Conservation (phyloP, 2,888 invertebrate genomes). For the Acronicta alni region DNA sequence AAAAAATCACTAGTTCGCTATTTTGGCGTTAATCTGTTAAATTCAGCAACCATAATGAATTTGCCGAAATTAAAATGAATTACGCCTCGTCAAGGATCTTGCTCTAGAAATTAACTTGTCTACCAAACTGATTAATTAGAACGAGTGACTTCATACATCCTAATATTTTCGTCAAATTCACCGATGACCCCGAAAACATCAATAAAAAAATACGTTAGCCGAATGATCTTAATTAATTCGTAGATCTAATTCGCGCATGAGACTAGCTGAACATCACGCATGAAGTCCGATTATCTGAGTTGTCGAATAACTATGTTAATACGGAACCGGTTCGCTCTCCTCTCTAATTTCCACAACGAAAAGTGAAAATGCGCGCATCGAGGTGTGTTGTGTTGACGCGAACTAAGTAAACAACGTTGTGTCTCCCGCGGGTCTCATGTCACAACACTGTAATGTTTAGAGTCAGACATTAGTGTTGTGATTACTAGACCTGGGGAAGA, state of each 20-base stretch:
- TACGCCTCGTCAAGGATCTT: constrained; percentile 13
- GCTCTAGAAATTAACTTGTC: constrained; percentile 9
- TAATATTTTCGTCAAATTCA: constrained; percentile 33
- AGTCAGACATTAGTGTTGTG: neutral
- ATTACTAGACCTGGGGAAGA: neutral
- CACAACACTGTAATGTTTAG: neutral
- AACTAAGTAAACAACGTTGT: constrained; percentile 19
- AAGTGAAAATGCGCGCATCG: constrained; percentile 77
- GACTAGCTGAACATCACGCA: constrained; percentile 37
- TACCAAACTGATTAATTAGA: constrained; percentile 25
- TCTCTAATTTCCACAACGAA: constrained; percentile 72
- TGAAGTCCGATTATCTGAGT: constrained; percentile 39
- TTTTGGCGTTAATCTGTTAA: too few relatives aligned
- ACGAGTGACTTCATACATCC: constrained; percentile 34
- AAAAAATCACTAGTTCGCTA: too few relatives aligned
- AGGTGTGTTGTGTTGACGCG: constrained; percentile 51
- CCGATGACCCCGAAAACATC: constrained; percentile 58
- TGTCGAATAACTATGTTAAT: constrained; percentile 66
- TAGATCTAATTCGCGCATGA: constrained; percentile 56
- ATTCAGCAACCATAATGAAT: too few relatives aligned
- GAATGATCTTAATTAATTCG: constrained; percentile 67
- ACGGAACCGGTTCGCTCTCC: constrained; percentile 62
- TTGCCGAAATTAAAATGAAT: neutral
- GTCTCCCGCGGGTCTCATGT: neutral
- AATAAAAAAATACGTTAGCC: constrained; percentile 58